Base-by-base conservation (phyloP, 1,140 invertebrate species). In the Cylas formicarius region DNA sequence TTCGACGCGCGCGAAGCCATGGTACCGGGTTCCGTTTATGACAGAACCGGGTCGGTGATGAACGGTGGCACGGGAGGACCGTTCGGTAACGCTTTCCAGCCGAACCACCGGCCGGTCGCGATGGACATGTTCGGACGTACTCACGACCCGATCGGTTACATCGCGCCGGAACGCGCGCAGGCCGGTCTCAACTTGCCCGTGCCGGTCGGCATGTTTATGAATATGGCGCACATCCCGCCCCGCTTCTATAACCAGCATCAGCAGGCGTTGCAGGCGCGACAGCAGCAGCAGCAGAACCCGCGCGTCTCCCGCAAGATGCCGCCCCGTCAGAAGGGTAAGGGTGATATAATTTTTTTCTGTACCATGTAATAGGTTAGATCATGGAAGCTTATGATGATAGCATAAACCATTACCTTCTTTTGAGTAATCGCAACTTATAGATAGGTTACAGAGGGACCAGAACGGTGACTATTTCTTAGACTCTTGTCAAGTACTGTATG, bases 171-270 rank as follows among this genome's bases (percentile, higher is more conserved):
- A 57, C 72, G 46, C 21, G 82, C 82, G 1, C 82, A 86, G 50
- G 81, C 84, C 1, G 76, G 82, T 8, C 69, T 87, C 57, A 80
- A 79, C 48, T 74, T 88, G 31, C 90, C 91, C 0, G 90, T 96
- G 3, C 89, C 90, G 0, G 80, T 92, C n/a, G 90, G 90, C 14
- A 91, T 93, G 86, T 92, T 94, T 54, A 88, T 93, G 81, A 90
- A 90, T 57, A 89, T 90, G 86, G 78, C 84, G 6, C 86, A 88
- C 43, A 78, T 91, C 22, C 86, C 86, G n/a, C 86, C 86, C 2
- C 65, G 86, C 4, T 91, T 90, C 65, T 88, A 86, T 52, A 87
- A 89, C 57, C 86, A 89, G 53, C 83, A 86, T 52, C 81, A 82
- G 46, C 81, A 83, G 53, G 80, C 81, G 0, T 49, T 81, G 26